phyloP scores from a whole-genome alignment of 2,797 vertebrate genomes.

The Florisuga fusca region DNA sequence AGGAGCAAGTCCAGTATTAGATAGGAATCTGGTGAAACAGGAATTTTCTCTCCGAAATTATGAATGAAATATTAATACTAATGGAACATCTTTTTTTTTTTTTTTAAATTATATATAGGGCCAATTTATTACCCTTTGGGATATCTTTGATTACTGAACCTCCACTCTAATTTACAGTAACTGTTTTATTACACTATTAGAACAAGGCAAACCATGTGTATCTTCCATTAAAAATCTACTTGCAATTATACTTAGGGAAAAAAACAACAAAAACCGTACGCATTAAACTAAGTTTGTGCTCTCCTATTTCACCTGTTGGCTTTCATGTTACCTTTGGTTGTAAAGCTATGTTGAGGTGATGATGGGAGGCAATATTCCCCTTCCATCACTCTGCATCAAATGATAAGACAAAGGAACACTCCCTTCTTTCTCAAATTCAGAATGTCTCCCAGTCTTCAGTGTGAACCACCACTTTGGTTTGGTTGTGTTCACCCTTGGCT shows the following conservation, averaged over 20 bases:
- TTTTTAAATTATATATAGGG: neutral
- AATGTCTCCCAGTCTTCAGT: neutral
- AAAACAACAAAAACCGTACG: neutral
- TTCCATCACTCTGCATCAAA: fast-evolving
- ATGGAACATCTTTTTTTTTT: neutral
- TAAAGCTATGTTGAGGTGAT: neutral
- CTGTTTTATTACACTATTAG: neutral
- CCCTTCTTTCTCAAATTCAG: neutral
- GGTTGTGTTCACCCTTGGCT: neutral
- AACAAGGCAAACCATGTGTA: fast-evolving
- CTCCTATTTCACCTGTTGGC: neutral
- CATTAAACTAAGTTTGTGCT: neutral
- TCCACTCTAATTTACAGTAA: neutral
- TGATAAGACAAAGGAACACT: neutral
- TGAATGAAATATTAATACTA: neutral
- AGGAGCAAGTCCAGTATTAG: neutral
- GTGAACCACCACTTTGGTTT: neutral
- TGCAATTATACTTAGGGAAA: neutral
- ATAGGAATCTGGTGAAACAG: neutral
- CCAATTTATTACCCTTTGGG: neutral
- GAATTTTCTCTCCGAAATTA: neutral
- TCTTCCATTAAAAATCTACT: neutral
- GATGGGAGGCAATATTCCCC: neutral
- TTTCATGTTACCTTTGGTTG: neutral
- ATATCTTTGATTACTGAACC: neutral